A percentile compares a stretch with the other conserved stretches of the same genome.
Conservation (phyloP, 2,888 invertebrate species). For the Macaria liturata region DNA sequence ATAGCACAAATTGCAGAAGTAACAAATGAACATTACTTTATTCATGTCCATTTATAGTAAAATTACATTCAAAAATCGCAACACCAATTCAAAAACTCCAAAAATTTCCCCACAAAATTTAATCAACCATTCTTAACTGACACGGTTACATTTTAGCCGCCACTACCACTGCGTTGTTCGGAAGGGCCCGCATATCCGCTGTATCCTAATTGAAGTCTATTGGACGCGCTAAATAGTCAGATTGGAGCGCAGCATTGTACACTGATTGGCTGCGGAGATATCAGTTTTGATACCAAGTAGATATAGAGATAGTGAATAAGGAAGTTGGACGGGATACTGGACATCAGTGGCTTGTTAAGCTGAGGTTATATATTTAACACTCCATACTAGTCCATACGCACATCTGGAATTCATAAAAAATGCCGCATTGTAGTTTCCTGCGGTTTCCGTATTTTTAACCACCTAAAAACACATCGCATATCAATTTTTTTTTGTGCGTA, state of each 20-base stretch:
- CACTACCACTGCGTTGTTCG: constrained; percentile 44
- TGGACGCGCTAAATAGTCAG: constrained; percentile 81
- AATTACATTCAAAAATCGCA: too few relatives aligned
- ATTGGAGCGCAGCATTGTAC: constrained; percentile 70
- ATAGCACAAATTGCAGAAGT: too few relatives aligned
- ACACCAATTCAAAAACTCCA: background rate
- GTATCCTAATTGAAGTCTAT: constrained; percentile 77
- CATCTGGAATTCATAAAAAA: too few relatives aligned
- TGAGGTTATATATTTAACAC: too few relatives aligned
- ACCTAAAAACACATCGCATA: too few relatives aligned
- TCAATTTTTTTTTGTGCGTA: too few relatives aligned
- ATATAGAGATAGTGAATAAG: constrained; percentile 57
- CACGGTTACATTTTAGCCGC: constrained; percentile 50
- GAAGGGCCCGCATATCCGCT: constrained; percentile 82
- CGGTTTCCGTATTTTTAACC: too few relatives aligned
- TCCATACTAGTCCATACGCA: too few relatives aligned
- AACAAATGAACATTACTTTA: too few relatives aligned
- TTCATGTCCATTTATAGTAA: too few relatives aligned
- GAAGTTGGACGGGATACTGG: constrained; percentile 70
- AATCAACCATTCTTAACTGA: constrained; percentile 5
- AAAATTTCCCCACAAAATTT: constrained; percentile 2
- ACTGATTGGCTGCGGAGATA: constrained; percentile 65
- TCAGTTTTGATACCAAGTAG: constrained; percentile 44
- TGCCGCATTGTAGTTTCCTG: too few relatives aligned
- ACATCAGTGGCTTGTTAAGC: constrained; percentile 40